Percentiles rank a stretch among this genome's conserved stretches.
Conservation (phyloP, 2,797 vertebrate species). For the Onychomys leucogaster region DNA sequence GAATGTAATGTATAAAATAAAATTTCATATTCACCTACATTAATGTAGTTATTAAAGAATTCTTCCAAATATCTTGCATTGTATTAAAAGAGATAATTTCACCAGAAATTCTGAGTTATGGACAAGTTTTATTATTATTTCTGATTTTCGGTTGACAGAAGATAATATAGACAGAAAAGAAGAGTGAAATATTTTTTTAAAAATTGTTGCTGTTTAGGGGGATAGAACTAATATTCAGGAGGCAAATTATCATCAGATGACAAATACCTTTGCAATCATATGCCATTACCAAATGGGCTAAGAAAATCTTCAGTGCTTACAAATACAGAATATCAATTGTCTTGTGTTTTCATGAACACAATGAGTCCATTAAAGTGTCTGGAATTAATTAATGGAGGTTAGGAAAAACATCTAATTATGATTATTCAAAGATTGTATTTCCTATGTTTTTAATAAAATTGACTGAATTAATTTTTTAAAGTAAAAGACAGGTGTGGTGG, state of each 20-base stretch:
- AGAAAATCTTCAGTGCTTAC: not conserved
- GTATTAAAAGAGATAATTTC: not conserved
- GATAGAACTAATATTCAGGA: not conserved
- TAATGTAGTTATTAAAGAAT: not conserved
- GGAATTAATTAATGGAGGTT: not conserved
- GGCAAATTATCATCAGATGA: not conserved
- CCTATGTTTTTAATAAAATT: not conserved
- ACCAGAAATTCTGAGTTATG: not conserved
- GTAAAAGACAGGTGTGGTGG: not conserved
- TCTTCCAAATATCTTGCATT: not conserved
- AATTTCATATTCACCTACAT: not conserved
- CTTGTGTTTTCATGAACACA: not conserved
- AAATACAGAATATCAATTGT: not conserved
- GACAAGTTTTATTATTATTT: not conserved
- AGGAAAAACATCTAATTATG: not conserved
- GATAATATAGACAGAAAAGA: not conserved
- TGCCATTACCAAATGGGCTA: not conserved
- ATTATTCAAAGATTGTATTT: not conserved
- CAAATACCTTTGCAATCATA: not conserved
- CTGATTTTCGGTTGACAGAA: not conserved
- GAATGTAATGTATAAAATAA: not conserved
- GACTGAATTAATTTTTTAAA: not conserved
- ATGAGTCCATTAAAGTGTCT: not conserved
- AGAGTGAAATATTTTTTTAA: not conserved
- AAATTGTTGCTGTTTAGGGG: not conserved